Evolutionary conservation across 2,888 invertebrate species (phyloP).

Genomic region (Morinoia aosen): DNA sequence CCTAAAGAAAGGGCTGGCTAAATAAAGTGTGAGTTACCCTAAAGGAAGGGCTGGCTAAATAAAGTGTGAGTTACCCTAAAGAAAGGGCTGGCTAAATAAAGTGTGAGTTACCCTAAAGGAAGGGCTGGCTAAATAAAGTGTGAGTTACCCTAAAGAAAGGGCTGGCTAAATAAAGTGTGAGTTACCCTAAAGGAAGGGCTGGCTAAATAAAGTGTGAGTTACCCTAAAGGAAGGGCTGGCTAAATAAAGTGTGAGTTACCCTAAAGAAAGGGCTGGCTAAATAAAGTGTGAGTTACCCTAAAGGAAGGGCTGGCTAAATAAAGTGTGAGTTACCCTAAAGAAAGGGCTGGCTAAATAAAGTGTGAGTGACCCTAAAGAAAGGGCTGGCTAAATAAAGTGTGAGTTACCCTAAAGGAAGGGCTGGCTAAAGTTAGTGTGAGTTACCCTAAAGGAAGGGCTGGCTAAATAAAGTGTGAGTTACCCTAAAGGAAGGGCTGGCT

Average conservation of each 20-base stretch:
- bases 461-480: no score
- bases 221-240: neutral
- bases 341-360: neutral
- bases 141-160: neutral
- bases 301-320: neutral
- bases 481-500: neutral
- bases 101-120: no score
- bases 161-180: neutral
- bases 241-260: no score
- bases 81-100: neutral
- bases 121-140: neutral
- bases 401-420: neutral
- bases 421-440: no score
- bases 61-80: no score
- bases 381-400: neutral
- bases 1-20: neutral
- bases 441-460: neutral
- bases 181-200: neutral
- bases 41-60: neutral
- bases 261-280: neutral
- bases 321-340: no score
- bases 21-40: no score
- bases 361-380: no score
- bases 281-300: no score
- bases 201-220: no score